Conservation (phyloP, 2,113 vertebrate genomes). For the Cryptoleucopteryx plumbea region DNA sequence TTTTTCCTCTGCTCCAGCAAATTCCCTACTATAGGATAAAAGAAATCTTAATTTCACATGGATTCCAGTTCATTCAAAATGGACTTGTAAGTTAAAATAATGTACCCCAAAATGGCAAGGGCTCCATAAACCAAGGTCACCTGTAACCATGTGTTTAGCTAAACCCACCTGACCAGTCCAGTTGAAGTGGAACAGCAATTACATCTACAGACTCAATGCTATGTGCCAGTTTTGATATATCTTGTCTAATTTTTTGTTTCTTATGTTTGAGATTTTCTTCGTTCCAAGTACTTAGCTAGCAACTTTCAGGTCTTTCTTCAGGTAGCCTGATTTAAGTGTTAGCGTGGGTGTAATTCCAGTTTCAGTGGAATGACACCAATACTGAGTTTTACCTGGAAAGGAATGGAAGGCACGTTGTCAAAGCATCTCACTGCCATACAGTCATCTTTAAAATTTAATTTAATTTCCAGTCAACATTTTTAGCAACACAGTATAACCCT, state of each 20-base stretch:
- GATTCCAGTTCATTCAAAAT: neutral
- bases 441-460: neutral
- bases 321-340: neutral
- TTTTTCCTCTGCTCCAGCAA: neutral
- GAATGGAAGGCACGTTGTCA: neutral
- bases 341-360: neutral
- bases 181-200: neutral
- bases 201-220: neutral
- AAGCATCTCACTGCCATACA: neutral
- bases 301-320: neutral
- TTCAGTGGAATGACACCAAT: neutral
- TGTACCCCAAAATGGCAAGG: neutral
- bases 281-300: neutral
- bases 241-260: neutral
- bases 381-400: neutral
- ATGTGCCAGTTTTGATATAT: neutral
- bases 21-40: neutral
- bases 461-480: neutral
- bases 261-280: neutral
- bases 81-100: neutral
- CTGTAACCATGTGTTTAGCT: neutral
- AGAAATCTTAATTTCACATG: neutral
- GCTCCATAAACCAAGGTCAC: neutral
- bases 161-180: neutral
- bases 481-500: neutral